These are phyloP conservation scores for Centrocercus urophasianus DNA, from an alignment of 2,113 vertebrate species.

Conservation along the genomic window DNA sequence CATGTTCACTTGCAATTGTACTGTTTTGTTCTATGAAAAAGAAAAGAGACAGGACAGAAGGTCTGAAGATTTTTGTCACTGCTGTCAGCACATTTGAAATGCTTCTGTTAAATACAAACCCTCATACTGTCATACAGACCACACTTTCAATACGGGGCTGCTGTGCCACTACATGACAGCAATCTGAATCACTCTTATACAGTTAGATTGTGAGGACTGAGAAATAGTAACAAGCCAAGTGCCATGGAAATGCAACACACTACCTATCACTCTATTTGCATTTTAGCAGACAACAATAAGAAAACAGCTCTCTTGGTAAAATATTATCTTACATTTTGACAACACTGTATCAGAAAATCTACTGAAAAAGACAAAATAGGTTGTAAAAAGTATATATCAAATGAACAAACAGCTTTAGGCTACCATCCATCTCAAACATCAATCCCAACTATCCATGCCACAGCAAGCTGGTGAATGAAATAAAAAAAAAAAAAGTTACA, in stretches of 20 bases:
- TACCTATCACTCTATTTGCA: neutral
- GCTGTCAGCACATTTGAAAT: conserved; percentile 48
- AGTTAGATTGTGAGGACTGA: neutral
- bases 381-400: neutral
- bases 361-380: neutral
- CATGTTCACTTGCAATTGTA: conserved; percentile 37
- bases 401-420: neutral
- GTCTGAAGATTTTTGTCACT: conserved; percentile 53
- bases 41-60: neutral
- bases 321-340: neutral
- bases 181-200: neutral
- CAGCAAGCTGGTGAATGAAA: neutral
- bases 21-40: neutral
- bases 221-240: neutral
- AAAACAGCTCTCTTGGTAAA: neutral
- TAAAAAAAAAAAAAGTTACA: neutral
- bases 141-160: neutral
- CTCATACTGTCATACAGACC: conserved; percentile 19
- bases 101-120: conserved; percentile 7
- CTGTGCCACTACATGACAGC: neutral
- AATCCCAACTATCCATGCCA: neutral
- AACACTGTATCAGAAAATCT: neutral
- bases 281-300: neutral
- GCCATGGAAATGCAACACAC: neutral
- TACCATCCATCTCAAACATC: neutral